phyloP scores from a whole-genome alignment of 2,888 invertebrate species.

The Antitype chi region DNA sequence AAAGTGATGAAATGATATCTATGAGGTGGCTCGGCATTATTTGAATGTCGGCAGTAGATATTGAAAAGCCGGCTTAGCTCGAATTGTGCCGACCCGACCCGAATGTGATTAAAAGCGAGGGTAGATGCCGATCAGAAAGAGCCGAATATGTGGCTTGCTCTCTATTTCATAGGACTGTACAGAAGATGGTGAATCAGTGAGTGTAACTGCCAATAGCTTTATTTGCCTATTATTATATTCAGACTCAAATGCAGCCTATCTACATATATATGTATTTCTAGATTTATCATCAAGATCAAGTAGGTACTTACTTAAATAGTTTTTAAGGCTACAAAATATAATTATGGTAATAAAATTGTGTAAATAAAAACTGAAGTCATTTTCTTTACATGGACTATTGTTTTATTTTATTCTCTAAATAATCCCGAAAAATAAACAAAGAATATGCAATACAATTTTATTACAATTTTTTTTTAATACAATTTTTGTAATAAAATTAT shows the following conservation, averaged over 20 bases:
- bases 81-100: background rate
- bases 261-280: background rate
- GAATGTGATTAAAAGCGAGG: background rate
- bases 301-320: background rate
- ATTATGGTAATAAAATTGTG: too few relatives aligned
- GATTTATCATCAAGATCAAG: background rate
- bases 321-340: background rate
- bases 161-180: background rate
- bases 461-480: too few relatives aligned
- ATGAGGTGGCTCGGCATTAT: background rate
- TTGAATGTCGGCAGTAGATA: background rate
- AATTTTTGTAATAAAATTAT: too few relatives aligned
- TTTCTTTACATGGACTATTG: background rate
- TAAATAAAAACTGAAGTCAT: background rate
- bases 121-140: background rate
- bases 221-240: background rate
- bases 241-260: background rate
- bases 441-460: too few relatives aligned
- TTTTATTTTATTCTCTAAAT: background rate
- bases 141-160: too few relatives aligned
- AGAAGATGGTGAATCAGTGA: background rate
- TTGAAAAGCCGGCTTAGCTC: background rate
- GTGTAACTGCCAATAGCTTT: background rate
- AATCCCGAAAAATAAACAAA: background rate
- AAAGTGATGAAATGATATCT: background rate